phyloP scores from a whole-genome alignment of 2,797 vertebrate genomes.

The Hafferia zeledoni region DNA sequence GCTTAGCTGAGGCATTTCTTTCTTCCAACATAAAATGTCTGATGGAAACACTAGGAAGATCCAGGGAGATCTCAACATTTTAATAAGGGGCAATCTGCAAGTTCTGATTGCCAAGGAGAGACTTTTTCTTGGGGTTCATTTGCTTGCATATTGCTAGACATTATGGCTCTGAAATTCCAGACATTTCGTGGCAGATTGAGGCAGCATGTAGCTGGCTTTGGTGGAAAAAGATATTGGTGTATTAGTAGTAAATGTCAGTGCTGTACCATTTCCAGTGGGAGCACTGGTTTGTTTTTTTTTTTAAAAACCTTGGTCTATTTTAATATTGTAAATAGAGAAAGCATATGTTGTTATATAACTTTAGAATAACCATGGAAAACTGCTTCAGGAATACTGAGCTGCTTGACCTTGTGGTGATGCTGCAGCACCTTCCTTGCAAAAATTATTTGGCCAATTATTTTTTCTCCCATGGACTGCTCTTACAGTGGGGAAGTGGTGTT shows the following conservation, averaged over 20 bases:
- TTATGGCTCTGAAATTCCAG: background rate
- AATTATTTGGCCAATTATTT: background rate
- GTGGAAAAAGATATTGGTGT: background rate
- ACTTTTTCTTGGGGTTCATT: background rate
- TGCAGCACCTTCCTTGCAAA: background rate
- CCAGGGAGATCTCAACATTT: background rate
- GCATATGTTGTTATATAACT: constrained; percentile 28
- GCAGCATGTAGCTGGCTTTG: background rate
- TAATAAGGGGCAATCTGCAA: constrained; percentile 3
- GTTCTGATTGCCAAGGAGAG: background rate
- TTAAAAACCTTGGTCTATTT: background rate
- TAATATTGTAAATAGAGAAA: constrained; percentile 6
- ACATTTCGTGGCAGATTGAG: constrained; percentile 1
- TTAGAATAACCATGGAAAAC: background rate
- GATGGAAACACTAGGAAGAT: background rate
- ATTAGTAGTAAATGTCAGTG: background rate
- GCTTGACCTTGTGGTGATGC: background rate
- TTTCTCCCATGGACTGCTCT: background rate
- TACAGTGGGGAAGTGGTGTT: background rate
- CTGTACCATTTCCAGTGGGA: background rate
- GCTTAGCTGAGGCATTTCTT: background rate
- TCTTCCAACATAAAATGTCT: background rate
- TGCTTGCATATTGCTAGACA: background rate
- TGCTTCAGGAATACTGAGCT: background rate
- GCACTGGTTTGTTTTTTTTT: background rate